A percentile compares a stretch with the other conserved stretches of the same genome.
Conservation (phyloP, 2,797 vertebrate genomes). For the Ambastaia sidthimunki region DNA sequence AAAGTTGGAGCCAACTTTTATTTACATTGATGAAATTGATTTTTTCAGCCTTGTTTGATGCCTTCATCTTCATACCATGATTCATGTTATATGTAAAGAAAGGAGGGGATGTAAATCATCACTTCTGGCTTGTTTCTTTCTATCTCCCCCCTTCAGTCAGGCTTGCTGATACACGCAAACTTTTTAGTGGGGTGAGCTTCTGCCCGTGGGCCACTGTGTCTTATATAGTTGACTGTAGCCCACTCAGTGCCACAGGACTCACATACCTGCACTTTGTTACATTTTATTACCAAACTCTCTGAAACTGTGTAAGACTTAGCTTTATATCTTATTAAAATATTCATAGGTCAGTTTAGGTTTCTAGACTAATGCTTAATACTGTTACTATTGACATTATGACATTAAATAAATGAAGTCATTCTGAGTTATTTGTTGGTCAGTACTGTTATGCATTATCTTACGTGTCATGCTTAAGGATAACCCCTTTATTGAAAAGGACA, state of each 20-base stretch:
- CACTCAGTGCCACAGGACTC: conserved; percentile 63
- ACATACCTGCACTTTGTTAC: conserved; percentile 67
- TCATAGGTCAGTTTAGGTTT: conserved; percentile 31
- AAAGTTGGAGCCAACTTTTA: conserved; percentile 6
- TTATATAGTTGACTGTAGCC: conserved; percentile 40
- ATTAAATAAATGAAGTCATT: too few relatives aligned
- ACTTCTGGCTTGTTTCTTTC: conserved; percentile 32
- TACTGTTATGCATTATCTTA: too few relatives aligned
- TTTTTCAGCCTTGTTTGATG: conserved; percentile 40
- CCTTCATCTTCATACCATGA: conserved; percentile 46
- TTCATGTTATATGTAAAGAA: conserved; percentile 29
- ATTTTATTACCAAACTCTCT: conserved; percentile 55
- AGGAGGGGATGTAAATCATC: conserved; percentile 49
- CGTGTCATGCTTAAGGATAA: too few relatives aligned
- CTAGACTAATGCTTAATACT: neutral
- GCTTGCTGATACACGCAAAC: conserved; percentile 66
- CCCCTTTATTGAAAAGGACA: too few relatives aligned
- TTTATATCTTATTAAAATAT: conserved; percentile 53
- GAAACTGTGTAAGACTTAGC: conserved; percentile 33
- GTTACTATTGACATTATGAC: neutral
- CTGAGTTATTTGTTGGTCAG: too few relatives aligned
- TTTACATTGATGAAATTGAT: conserved; percentile 21
- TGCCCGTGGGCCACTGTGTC: conserved; percentile 28
- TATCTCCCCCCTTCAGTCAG: conserved; percentile 14
- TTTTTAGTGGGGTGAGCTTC: conserved; percentile 27